These are phyloP conservation scores for Spodoptera picta DNA, from an alignment of 2,888 invertebrate species.

Conservation along the genomic window DNA sequence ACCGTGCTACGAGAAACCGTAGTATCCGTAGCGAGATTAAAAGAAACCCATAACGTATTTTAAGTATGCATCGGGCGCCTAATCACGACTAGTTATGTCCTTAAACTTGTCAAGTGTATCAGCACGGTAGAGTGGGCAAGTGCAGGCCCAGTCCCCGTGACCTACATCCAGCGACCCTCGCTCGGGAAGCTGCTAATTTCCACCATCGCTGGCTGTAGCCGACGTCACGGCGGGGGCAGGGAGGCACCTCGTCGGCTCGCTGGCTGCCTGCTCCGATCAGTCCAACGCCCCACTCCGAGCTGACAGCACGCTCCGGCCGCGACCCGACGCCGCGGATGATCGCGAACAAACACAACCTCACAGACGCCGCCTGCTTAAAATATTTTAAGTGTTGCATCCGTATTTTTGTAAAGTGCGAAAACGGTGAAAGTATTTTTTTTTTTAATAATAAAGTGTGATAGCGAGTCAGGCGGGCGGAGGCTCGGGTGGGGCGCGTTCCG, in stretches of 20 bases:
- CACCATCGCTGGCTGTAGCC: constrained; percentile 81
- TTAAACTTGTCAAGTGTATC: constrained; percentile 87
- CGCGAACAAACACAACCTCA: constrained; percentile 73
- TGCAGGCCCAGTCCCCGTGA: constrained; percentile 88
- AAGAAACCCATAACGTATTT: constrained; percentile 20
- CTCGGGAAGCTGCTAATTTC: constrained; percentile 88
- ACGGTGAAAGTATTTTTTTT: constrained; percentile 77
- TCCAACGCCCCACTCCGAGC: constrained; percentile 81
- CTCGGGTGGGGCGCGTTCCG: constrained; percentile 86
- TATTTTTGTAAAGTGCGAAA: constrained; percentile 77
- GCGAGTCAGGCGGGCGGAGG: constrained; percentile 78
- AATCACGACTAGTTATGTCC: constrained; percentile 82
- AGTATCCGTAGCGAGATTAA: constrained; percentile 34
- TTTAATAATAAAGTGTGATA: constrained; percentile 79
- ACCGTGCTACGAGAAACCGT: constrained; percentile 53
- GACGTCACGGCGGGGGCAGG: constrained; percentile 81
- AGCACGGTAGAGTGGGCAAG: constrained; percentile 84
- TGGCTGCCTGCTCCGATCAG: constrained; percentile 75
- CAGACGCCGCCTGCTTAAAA: constrained; percentile 73
- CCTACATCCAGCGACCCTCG: constrained; percentile 87
- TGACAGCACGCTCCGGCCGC: constrained; percentile 75
- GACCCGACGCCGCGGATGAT: constrained; percentile 70
- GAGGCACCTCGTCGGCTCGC: constrained; percentile 75
- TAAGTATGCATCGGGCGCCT: constrained; percentile 62
- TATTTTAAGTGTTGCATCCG: constrained; percentile 69